These are phyloP conservation scores for Tetragonisca angustula DNA, from an alignment of 2,888 invertebrate species.

Conservation along the genomic window DNA sequence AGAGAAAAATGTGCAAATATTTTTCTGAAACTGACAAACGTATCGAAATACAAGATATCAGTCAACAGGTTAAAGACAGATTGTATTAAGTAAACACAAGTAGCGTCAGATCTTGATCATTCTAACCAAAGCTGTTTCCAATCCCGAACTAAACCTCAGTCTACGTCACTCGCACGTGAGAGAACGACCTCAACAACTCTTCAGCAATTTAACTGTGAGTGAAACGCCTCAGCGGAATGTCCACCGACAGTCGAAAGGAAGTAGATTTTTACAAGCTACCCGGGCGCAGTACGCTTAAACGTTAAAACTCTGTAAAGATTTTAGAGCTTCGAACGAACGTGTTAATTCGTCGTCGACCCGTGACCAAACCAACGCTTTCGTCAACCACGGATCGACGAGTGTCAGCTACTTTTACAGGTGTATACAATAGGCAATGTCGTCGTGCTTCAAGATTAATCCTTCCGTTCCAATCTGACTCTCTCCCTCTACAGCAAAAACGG, in stretches of 20 bases:
- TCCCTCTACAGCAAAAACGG: slow-evolving; percentile 39
- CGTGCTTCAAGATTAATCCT: slow-evolving; percentile 37
- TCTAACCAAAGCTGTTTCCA: background rate
- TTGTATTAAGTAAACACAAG: background rate
- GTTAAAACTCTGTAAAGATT: slow-evolving; percentile 42
- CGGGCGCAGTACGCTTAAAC: slow-evolving; percentile 33
- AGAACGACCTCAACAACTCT: slow-evolving; percentile 3
- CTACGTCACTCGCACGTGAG: background rate
- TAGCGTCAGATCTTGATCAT: background rate
- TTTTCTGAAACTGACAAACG: too few relatives aligned
- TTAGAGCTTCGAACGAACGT: slow-evolving; percentile 38
- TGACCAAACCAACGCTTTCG: background rate
- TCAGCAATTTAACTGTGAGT: background rate
- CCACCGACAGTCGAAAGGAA: slow-evolving; percentile 4
- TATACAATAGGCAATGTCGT: slow-evolving; percentile 59
- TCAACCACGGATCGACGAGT: slow-evolving; percentile 24
- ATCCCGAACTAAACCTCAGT: background rate
- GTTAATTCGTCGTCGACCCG: slow-evolving; percentile 22
- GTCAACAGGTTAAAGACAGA: background rate
- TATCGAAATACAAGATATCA: background rate
- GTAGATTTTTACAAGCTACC: slow-evolving; percentile 21
- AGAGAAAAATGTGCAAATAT: too few relatives aligned
- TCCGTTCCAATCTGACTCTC: background rate
- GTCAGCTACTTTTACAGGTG: slow-evolving; percentile 37
- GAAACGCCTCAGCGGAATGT: background rate